A percentile compares a stretch with the other conserved stretches of the same genome.
Evolutionary conservation across 2,888 invertebrate species (phyloP).

Genomic region (Seira ritae): DNA sequence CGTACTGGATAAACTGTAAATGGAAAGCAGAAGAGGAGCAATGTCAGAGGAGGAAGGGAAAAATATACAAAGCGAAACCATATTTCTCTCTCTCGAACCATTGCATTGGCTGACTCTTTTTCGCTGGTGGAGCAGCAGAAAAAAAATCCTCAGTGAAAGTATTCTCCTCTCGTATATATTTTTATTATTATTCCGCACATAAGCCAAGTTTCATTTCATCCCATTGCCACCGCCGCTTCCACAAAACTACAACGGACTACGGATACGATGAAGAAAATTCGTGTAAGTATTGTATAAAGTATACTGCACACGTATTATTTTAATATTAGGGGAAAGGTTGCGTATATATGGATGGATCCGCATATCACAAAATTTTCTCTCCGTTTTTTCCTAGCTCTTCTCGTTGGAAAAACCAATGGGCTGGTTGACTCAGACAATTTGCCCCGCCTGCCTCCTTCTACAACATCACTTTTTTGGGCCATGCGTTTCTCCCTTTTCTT

Average conservation of each 20-base stretch:
- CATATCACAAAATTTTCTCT: conserved; percentile 47
- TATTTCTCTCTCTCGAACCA: conserved; percentile 8
- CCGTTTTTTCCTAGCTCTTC: conserved; percentile 37
- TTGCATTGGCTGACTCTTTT: conserved; percentile 17
- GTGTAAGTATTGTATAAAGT: no score
- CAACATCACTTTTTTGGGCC: conserved; percentile 46
- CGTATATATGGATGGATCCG: neutral
- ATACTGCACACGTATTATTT: conserved; percentile 1
- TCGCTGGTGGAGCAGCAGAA: conserved; percentile 27
- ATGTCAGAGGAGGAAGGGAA: neutral
- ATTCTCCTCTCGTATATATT: neutral
- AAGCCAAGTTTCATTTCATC: neutral
- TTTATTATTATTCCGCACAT: neutral
- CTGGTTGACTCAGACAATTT: conserved; percentile 58
- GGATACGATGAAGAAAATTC: no score
- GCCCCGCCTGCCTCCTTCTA: conserved; percentile 62
- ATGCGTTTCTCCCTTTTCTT: conserved; percentile 32
- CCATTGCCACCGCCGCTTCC: no score
- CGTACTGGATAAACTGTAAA: conserved; percentile 14
- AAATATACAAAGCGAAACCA: conserved; percentile 24
- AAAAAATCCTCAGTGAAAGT: conserved; percentile 10
- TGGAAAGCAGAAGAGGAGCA: conserved; percentile 7
- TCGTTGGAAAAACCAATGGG: conserved; percentile 58
- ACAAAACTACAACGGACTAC: no score
- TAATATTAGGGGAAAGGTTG: conserved; percentile 14